Base-by-base conservation (phyloP, 2,797 vertebrate genomes). In the Sebastes variabilis region DNA sequence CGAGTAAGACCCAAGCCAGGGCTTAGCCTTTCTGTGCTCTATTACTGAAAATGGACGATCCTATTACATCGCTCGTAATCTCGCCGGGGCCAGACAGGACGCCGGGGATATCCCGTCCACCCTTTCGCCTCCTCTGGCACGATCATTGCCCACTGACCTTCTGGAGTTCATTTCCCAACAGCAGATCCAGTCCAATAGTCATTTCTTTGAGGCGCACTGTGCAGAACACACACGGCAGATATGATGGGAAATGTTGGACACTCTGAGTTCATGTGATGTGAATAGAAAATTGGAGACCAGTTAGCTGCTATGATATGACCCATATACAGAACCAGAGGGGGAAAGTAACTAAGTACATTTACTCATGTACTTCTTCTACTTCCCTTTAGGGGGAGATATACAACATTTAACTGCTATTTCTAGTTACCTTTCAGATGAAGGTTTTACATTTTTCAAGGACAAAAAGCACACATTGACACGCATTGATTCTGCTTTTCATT, bases 31-130 rank as follows among this genome's bases (percentile, higher is more conserved):
- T 89, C 89, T 88, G 85, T 91, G 87, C 93, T 92, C 89, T 83
- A 88, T 94, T 93, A 94, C 83, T 87, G 90, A 87, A 94, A 94
- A 93, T 83, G 78, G 91, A 82, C 84, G 87, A 94, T 92, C 87
- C 92, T 80, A 92, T 95, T 93, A 91, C 89, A 86, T 66, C 11
- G 67, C 77, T 75, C 65, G 87, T 94, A 92, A 95, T 94, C 93
- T 93, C 86, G 61, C 67, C 30, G 25, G 82, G 87, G 87, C 85
- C 92, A 88, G 84, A 59, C 75, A 18, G 80, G 86, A 75, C 58
- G 6, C 24, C 12, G 36, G 69, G 88, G 75, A 84, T 81, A 80
- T 84, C 85, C 88, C 79, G 65, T 66, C 75, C 76, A 72, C 75
- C 76, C 77, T 74, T 87, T 60, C 4, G 29, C 67, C 70, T 79